Evolutionary conservation across 2,797 vertebrate species (phyloP).

Genomic region (Myotis pilosus): DNA sequence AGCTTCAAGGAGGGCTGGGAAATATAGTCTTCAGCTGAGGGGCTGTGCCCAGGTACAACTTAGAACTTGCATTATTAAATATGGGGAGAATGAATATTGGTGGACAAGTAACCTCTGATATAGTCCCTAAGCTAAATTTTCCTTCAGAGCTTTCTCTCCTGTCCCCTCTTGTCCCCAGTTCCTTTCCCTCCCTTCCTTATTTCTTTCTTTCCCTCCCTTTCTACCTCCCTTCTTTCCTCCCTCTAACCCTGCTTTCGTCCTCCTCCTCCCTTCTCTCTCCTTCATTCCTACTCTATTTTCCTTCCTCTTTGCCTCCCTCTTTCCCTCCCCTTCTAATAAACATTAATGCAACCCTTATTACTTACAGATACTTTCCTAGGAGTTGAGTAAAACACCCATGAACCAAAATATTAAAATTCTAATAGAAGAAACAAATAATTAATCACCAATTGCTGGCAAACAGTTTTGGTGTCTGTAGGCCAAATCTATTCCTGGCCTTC

Average conservation of each 20-base stretch:
- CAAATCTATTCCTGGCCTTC: background rate
- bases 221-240: rapidly evolving
- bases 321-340: background rate
- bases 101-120: background rate
- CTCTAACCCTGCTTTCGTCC: background rate
- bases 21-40: background rate
- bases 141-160: background rate
- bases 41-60: background rate
- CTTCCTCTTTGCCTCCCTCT: background rate
- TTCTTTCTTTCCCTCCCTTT: too few relatives aligned
- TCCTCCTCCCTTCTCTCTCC: background rate
- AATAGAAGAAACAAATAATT: background rate
- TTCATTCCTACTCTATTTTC: too few relatives aligned
- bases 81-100: background rate
- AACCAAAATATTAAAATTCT: constrained; percentile 24
- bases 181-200: too few relatives aligned
- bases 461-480: background rate
- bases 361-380: background rate
- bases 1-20: constrained; percentile 23
- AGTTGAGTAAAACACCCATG: background rate
- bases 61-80: background rate
- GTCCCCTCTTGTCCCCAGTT: background rate
- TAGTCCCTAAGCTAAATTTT: background rate
- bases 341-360: background rate
- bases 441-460: background rate